Conservation (phyloP, 2,888 invertebrate species). For the Steromphala cineraria region DNA sequence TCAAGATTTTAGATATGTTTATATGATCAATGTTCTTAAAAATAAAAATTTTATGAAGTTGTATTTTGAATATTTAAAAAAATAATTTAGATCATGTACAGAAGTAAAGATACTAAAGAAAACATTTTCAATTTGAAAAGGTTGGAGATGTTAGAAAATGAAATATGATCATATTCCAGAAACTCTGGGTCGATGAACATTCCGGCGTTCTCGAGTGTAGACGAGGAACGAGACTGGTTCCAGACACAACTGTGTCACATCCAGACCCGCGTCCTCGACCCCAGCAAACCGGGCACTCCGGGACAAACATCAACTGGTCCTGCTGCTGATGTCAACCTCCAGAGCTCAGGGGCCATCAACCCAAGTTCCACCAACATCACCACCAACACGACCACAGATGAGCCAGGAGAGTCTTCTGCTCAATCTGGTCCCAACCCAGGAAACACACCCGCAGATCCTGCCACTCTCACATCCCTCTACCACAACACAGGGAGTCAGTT, state of each 20-base stretch:
- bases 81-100: too few relatives aligned
- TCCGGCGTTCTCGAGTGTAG: background rate
- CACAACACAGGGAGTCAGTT: background rate
- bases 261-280: background rate
- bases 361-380: background rate
- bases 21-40: too few relatives aligned
- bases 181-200: background rate
- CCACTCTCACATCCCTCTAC: background rate
- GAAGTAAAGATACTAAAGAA: too few relatives aligned
- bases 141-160: too few relatives aligned
- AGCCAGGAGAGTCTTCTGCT: background rate
- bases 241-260: background rate
- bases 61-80: too few relatives aligned
- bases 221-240: constrained; percentile 2
- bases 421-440: background rate
- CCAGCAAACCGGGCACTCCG: background rate
- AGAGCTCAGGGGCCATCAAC: background rate
- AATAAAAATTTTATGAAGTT: too few relatives aligned
- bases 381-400: background rate
- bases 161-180: too few relatives aligned
- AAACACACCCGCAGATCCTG: background rate
- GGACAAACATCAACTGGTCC: background rate
- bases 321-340: background rate
- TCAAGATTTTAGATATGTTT: too few relatives aligned
- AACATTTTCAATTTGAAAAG: too few relatives aligned